Base-by-base conservation (phyloP, 2,888 invertebrate genomes). In the Temnothorax unifasciatus region DNA sequence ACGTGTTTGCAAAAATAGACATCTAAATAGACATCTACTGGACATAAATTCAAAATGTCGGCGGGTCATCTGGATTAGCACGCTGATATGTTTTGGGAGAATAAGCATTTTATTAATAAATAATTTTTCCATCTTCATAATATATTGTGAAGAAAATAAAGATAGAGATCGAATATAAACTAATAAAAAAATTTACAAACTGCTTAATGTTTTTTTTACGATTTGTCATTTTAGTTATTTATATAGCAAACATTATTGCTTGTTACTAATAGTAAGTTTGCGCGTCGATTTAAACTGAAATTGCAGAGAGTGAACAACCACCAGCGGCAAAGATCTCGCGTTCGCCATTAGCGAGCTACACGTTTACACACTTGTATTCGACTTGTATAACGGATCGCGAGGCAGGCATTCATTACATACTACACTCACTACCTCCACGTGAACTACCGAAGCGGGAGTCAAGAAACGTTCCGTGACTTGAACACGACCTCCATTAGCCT, bases 401-500 rank as follows among this genome's bases (percentile, higher is more conserved):
- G 57, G 61, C 61, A 79, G 75, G 68, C 79, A 76, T 84, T 83
- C 83, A 85, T 86, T 87, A 89, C 84, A 64, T 81, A 50, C 84
- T 74, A 34, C 29, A 47, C 38, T 85, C 74, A 68, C 85, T 75
- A 86, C 77, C 82, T 85, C 84, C 41, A 77, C 47, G 79, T 73
- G 74, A 84, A 81, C 89, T 85, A 86, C 85, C 86, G 79, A 76
- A 83, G 83, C 68, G 84, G 79, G 84, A 91, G 87, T 89, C 87
- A 73, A 86, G 88, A 84, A 85, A 83, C 91, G 88, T 90, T 89
- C 87, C 90, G 82, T 86, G 79, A 86, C 87, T 89, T 88, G 90
- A 91, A 84, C 87, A 85, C 87, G 90, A 90, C 91, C 91, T 91
- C 90, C 88, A 91, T 92, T 92, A 91, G 89, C 91, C 92, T 91